Base-by-base conservation (phyloP, 2,797 vertebrate genomes). In the Microcaecilia unicolor region DNA sequence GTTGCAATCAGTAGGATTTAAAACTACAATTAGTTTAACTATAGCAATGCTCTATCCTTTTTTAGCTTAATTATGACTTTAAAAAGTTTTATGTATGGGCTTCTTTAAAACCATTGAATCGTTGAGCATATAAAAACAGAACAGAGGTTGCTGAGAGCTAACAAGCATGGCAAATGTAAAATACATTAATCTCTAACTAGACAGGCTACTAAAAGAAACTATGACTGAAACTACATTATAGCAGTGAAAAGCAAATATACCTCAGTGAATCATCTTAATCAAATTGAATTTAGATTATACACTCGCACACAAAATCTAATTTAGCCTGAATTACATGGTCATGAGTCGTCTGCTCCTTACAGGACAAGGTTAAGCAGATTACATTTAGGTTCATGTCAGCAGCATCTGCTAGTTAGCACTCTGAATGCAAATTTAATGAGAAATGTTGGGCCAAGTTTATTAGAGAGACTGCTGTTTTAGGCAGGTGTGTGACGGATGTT, bases 351-450 rank as follows among this genome's bases (percentile, higher is more conserved):
- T 66, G 66, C 44, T 77, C 73, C 59, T 74, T 73, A 78, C 76
- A 80, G 79, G 79, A 78, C 75, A 77, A 81, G 88, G 87, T 91
- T 91, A 90, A 89, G 90, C 84, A 90, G 90, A 92, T 96, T 93
- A 91, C 84, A 87, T 74, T 54, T 55, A 70, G 56, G 81, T 82
- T 74, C 80, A 75, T 78, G 78, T 89, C 85, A 84, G 80, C 81
- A 81, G 80, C 83, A 85, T 80, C 78, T 85, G 85, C 82, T 66
- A 59, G 71, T 66, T 70, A 74, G 70, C 61, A 35, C 64, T 77
- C 70, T 65, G 70, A 78, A 68, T 62, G 48, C 55, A 58, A 73
- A 81, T 84, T 89, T 90, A 91, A 92, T 89, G 86, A 88, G 78
- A 70, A 74, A 74, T 77, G 83, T 81, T 85, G 84, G 85, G 80